Conservation (phyloP, 2,797 vertebrate species). For the Merluccius polli region DNA sequence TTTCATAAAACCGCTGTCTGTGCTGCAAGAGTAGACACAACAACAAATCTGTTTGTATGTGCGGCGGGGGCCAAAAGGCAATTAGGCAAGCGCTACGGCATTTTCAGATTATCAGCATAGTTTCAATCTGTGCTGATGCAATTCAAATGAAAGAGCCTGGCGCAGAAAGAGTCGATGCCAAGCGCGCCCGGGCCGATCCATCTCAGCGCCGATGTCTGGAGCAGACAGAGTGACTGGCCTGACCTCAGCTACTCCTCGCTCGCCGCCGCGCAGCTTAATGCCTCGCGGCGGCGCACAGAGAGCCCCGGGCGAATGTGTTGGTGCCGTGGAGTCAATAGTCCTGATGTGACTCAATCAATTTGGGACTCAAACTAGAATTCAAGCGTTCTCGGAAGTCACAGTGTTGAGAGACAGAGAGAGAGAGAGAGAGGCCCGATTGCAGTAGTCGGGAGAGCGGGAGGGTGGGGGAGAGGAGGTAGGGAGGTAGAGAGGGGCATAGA, state of each 20-base stretch:
- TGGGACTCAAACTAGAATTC: conserved; percentile 7
- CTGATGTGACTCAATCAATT: conserved; percentile 53
- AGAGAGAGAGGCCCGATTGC: conserved; percentile 35
- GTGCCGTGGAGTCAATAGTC: conserved; percentile 40
- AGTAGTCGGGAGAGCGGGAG: conserved; percentile 6
- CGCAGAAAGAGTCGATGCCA: not conserved
- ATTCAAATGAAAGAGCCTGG: conserved; percentile 24
- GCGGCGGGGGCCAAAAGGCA: not conserved
- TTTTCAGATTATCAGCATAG: conserved; percentile 1
- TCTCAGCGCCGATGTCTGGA: conserved; percentile 1
- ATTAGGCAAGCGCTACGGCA: not conserved
- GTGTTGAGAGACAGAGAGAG: conserved; percentile 31
- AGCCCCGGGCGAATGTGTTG: not conserved
- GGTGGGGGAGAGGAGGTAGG: not conserved
- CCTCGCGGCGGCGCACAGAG: not conserved
- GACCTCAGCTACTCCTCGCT: conserved; percentile 19
- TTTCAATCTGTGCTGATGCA: conserved; percentile 11
- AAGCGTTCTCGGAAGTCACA: conserved; percentile 8
- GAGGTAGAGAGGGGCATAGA: conserved; percentile 5
- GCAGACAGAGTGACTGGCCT: conserved; percentile 6
- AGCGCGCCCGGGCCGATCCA: not conserved
- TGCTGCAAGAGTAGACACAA: not conserved
- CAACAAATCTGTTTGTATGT: not conserved
- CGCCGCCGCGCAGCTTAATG: not conserved
- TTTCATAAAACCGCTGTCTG: not conserved